phyloP scores from a whole-genome alignment of 2,888 invertebrate genomes.

The Deroplatys truncata region DNA sequence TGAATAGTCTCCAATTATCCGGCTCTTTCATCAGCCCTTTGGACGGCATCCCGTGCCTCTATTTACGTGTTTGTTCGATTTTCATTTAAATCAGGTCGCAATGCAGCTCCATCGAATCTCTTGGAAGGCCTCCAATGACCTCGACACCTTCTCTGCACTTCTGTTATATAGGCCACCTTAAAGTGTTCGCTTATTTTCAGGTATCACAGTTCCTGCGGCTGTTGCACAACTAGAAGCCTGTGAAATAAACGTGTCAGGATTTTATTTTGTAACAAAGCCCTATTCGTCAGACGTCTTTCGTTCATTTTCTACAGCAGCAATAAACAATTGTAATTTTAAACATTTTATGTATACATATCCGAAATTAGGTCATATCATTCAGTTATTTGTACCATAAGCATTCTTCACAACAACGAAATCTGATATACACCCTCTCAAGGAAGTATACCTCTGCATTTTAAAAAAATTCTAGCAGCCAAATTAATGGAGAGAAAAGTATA shows the following conservation, averaged over 20 bases:
- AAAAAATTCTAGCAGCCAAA: too few relatives aligned
- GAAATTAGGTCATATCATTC: too few relatives aligned
- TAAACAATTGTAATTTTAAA: too few relatives aligned
- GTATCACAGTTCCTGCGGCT: not conserved
- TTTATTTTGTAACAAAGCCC: not conserved
- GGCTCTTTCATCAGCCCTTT: not conserved
- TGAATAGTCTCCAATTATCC: not conserved
- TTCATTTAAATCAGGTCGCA: not conserved
- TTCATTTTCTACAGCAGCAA: too few relatives aligned
- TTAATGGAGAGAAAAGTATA: too few relatives aligned
- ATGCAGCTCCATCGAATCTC: not conserved
- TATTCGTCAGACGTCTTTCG: too few relatives aligned
- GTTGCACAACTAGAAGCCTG: not conserved
- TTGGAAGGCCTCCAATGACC: not conserved
- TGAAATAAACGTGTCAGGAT: not conserved
- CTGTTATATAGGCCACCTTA: not conserved
- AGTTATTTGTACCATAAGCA: too few relatives aligned
- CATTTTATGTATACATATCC: too few relatives aligned
- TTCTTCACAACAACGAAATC: too few relatives aligned
- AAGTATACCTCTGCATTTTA: too few relatives aligned
- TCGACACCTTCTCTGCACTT: not conserved
- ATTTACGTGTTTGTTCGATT: not conserved
- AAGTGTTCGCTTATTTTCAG: not conserved
- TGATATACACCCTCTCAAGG: too few relatives aligned
- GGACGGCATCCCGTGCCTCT: not conserved